phyloP scores from a whole-genome alignment of 2,888 invertebrate species.

The Apamea sordens region DNA sequence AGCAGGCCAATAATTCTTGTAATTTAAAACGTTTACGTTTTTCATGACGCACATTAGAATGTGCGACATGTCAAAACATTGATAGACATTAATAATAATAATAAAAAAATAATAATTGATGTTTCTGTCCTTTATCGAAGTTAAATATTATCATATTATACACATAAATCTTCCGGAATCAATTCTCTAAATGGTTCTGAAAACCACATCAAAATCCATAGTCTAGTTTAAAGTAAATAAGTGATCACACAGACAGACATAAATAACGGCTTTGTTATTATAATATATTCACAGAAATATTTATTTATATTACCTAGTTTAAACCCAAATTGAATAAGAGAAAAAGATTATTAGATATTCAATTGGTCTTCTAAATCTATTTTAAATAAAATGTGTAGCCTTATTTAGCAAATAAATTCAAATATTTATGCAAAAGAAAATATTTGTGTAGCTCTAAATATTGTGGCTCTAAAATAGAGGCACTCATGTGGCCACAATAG shows the following conservation, averaged over 20 bases:
- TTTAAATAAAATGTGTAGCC: neutral
- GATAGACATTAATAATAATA: too few species aligned
- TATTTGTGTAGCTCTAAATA: too few species aligned
- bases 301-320: neutral
- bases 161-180: neutral
- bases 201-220: neutral
- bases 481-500: neutral
- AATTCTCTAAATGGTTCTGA: neutral
- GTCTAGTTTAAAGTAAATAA: neutral
- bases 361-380: neutral
- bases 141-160: neutral
- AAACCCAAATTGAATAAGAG: slow-evolving; percentile 18
- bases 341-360: neutral
- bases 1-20: too few species aligned
- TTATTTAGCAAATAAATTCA: neutral
- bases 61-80: neutral
- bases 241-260: neutral
- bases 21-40: too few species aligned
- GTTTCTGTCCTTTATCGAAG: neutral
- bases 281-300: neutral
- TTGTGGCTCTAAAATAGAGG: neutral
- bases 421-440: neutral
- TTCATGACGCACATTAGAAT: too few species aligned
- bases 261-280: neutral
- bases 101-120: too few species aligned